These are phyloP conservation scores for Cryptocheilus praepositus DNA, from an alignment of 2,888 invertebrate species.

Conservation along the genomic window DNA sequence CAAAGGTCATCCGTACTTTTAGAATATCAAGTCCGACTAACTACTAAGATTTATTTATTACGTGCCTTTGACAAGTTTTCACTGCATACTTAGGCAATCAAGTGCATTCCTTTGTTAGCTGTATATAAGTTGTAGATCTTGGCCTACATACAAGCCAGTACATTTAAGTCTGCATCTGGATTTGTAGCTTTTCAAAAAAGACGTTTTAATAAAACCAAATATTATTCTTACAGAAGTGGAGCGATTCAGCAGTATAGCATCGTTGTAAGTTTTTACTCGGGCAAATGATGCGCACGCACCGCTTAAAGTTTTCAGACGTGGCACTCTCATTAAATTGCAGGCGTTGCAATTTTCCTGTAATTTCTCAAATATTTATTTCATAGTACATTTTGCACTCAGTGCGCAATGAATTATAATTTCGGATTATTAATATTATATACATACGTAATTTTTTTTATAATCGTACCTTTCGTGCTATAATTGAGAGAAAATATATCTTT, in stretches of 20 bases:
- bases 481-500: conserved; percentile 18
- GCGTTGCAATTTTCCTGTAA: neutral
- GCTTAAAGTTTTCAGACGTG: neutral
- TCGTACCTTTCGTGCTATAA: conserved; percentile 4
- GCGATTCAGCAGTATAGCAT: conserved; percentile 62
- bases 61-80: too few relatives aligned
- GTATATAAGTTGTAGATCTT: neutral
- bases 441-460: conserved; percentile 1
- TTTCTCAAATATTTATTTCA: neutral
- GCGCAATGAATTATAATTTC: neutral
- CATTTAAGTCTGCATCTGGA: too few relatives aligned
- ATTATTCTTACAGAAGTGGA: conserved; percentile 50
- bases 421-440: neutral
- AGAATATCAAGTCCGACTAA: too few relatives aligned
- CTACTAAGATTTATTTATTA: too few relatives aligned
- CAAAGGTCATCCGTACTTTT: neutral
- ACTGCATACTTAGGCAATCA: too few relatives aligned
- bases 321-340: neutral
- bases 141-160: neutral
- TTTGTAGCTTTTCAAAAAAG: too few relatives aligned
- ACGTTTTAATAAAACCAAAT: neutral
- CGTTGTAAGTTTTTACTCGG: conserved; percentile 59
- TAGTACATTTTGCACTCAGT: too few relatives aligned
- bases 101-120: neutral
- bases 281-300: conserved; percentile 1